Evolutionary conservation across 2,888 invertebrate genomes (phyloP).

Genomic region (Cerceris ruficornis): DNA sequence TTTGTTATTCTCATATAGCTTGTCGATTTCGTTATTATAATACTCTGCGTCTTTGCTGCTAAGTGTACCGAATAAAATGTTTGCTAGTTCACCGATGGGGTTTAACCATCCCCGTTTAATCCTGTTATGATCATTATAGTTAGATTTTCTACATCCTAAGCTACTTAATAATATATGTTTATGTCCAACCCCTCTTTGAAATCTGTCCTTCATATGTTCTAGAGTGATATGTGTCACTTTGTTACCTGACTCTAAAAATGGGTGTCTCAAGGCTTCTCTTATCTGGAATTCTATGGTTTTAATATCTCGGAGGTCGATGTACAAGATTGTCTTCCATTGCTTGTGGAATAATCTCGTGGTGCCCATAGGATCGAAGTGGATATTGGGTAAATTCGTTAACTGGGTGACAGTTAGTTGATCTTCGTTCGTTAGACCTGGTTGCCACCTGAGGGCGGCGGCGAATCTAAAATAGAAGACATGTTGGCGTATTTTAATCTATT

Average conservation of each 20-base stretch:
- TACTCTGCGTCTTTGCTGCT: neutral
- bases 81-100: neutral
- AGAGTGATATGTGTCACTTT: no score
- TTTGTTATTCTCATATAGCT: neutral
- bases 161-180: no score
- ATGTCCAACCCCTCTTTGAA: no score
- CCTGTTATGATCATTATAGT: neutral
- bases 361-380: constrained; percentile 11
- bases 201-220: no score
- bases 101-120: neutral
- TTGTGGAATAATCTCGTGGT: constrained; percentile 4
- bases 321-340: constrained; percentile 5
- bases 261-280: no score
- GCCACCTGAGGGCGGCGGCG: neutral
- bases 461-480: constrained; percentile 2
- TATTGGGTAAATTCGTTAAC: constrained; percentile 4
- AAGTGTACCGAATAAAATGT: neutral
- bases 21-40: neutral
- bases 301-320: constrained; percentile 1
- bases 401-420: neutral
- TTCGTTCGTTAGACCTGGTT: neutral
- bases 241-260: no score
- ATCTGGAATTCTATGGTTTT: no score
- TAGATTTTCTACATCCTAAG: no score
- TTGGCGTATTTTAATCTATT: constrained; percentile 23